Conservation (phyloP, 2,797 vertebrate species). For the Sus cebifrons region DNA sequence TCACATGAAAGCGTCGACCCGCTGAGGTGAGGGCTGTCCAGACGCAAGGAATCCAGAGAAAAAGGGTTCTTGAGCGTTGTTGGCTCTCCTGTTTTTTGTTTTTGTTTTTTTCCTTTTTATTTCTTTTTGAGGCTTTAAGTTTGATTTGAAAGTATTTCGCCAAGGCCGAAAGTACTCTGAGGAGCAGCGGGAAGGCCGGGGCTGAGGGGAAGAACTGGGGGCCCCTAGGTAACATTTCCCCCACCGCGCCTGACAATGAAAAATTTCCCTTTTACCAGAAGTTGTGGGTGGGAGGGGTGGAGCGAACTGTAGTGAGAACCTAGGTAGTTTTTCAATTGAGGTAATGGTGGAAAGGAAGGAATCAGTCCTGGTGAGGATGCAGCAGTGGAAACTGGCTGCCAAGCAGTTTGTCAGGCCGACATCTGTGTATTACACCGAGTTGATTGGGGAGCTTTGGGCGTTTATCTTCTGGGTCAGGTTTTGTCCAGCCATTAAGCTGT, state of each 20-base stretch:
- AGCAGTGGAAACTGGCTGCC: background rate
- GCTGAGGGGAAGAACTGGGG: background rate
- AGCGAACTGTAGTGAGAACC: background rate
- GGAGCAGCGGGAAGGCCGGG: background rate
- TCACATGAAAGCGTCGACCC: fast-evolving
- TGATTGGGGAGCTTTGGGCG: background rate
- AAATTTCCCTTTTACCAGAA: background rate
- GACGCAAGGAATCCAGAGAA: fast-evolving
- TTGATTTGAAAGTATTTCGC: background rate
- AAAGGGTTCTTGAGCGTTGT: background rate
- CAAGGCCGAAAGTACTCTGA: background rate
- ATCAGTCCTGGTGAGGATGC: background rate
- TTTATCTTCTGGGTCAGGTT: background rate
- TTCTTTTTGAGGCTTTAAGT: background rate
- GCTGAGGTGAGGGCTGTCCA: background rate
- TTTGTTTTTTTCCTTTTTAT: background rate
- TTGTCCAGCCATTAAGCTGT: background rate
- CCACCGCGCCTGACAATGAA: background rate
- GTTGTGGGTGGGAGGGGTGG: fast-evolving
- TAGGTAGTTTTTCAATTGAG: background rate
- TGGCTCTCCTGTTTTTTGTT: background rate
- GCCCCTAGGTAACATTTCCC: background rate
- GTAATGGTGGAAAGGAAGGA: background rate
- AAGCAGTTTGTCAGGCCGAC: too few relatives aligned
- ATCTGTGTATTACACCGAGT: background rate